Evolutionary conservation across 2,113 vertebrate species (phyloP), one percentile per base, ranked within the genome.

Genomic region (Balaeniceps rex): DNA sequence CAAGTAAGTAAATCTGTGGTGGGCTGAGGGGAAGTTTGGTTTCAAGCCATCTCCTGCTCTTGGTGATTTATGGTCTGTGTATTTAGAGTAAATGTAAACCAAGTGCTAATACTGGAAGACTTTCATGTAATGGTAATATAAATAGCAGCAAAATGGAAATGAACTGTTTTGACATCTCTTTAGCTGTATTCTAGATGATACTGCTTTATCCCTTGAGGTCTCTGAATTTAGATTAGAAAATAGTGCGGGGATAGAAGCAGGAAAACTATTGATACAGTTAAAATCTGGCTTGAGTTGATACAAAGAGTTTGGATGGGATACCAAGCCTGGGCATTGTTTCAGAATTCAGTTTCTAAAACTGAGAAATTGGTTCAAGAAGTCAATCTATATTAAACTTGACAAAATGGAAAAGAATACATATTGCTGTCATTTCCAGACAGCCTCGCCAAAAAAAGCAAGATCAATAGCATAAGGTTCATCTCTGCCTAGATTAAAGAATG

Each of bases 1-100:
- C 98, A 99, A 99, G 99, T 99, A 95, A 99, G 99, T 98, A 7
- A 38, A 44, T 4, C 54, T 71, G 79, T 15, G 92, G 66, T 72
- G 15, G 75, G 83, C 60, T 40, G 42, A 36, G 90, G 23, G 85
- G 17, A 63, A 5, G 49, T 57, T 44, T 18, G 63, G 36, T 76
- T 93, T 71, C 6, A 0, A 24, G 34, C 4, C 4, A 3, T 74
- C 36, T 76, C 69, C 57, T 46, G 44, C 63, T 21, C 9, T 0
- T 7, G 46, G 31, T 49, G 89, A 31, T 66, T 47, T 49, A 7
- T 64, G 38, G 9, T 28, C 68, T 88, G n/a, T 55, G 25, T 8
- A 0, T 33, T 46, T 11, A 11, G 71, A 36, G 81, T 34, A 70
- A 89, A 87, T 69, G 57, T 10, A 69, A 93, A 47, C 71, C 90